These are phyloP conservation scores for Dendroctonus valens DNA, from an alignment of 1,140 invertebrate genomes.

Conservation along the genomic window DNA sequence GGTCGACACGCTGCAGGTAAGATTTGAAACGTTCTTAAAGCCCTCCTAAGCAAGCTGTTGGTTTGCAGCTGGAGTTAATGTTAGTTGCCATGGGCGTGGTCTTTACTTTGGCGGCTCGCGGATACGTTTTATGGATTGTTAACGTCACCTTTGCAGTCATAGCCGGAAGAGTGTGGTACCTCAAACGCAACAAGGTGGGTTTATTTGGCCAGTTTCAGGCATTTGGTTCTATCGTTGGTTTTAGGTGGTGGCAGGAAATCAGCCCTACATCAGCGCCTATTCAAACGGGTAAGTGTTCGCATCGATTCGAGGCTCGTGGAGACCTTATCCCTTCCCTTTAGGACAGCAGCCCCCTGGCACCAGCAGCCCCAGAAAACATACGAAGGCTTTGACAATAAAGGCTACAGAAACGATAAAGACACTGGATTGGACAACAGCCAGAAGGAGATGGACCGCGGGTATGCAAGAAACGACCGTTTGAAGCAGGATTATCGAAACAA, in stretches of 20 bases:
- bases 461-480: no score
- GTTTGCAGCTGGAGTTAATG: no score
- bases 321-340: no score
- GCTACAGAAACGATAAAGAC: constrained; percentile 13
- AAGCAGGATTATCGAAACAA: neutral
- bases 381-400: constrained; percentile 11
- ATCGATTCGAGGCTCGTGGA: no score
- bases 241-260: neutral
- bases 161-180: no score
- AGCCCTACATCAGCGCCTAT: neutral
- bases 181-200: no score
- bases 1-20: neutral
- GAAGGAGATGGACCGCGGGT: no score
- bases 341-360: neutral
- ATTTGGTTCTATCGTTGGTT: neutral
- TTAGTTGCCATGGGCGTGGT: constrained; percentile 24
- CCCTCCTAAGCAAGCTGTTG: neutral
- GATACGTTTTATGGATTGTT: constrained; percentile 37
- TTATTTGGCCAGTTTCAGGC: neutral
- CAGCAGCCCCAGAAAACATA: neutral
- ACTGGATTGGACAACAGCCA: neutral
- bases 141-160: constrained; percentile 30
- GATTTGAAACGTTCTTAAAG: neutral
- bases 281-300: no score
- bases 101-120: constrained; percentile 37